Conservation (phyloP, 2,888 invertebrate genomes). For the Shargacucullia verbasci region DNA sequence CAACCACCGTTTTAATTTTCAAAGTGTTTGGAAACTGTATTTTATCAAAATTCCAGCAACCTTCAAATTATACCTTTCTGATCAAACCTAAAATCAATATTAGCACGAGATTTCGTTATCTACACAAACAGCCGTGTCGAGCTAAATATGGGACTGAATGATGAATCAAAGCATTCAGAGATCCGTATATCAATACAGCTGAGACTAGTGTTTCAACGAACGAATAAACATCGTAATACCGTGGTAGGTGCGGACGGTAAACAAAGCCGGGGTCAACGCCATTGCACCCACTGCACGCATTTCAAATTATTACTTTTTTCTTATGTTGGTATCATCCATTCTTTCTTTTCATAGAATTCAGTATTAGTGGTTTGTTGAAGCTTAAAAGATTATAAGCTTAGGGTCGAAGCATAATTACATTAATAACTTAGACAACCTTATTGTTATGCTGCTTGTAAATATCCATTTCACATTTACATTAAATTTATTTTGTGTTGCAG, state of each 20-base stretch:
- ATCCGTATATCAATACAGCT: conserved; percentile 64
- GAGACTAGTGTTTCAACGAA: conserved; percentile 66
- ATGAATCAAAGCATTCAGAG: conserved; percentile 48
- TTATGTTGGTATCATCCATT: conserved; percentile 5
- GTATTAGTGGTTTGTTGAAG: neutral
- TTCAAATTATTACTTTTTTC: conserved; percentile 45
- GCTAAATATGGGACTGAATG: conserved; percentile 29
- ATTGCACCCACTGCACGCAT: conserved; percentile 54
- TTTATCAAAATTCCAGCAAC: conserved; percentile 4
- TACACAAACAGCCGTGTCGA: conserved; percentile 32
- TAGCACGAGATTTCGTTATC: conserved; percentile 36
- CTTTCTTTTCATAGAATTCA: conserved; percentile 1
- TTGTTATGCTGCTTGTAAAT: no score
- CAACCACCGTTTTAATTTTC: no score
- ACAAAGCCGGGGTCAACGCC: conserved; percentile 80
- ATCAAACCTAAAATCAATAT: conserved; percentile 31
- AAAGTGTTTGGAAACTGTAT: no score
- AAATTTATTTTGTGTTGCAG: neutral
- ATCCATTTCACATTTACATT: no score
- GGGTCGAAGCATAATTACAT: neutral
- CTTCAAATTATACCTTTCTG: conserved; percentile 11
- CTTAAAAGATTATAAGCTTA: conserved; percentile 3
- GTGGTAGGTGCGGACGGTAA: conserved; percentile 73
- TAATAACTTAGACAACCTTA: conserved; percentile 11
- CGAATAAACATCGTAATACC: conserved; percentile 62